A percentile compares a stretch with the other conserved stretches of the same genome.
Evolutionary conservation across 1,140 invertebrate species (phyloP).

Genomic region (Hypothenemus hampei): DNA sequence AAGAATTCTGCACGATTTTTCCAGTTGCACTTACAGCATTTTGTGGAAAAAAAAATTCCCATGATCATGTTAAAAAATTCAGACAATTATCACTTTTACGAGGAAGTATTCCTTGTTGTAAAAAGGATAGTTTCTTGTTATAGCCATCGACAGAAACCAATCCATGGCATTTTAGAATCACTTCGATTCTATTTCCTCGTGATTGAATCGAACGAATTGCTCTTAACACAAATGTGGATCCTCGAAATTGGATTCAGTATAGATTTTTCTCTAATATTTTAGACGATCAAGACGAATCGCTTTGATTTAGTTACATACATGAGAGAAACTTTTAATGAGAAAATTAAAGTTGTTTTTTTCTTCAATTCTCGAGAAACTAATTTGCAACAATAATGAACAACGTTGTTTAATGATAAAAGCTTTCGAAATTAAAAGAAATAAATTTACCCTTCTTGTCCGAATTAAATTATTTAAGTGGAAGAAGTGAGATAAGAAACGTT

Average conservation of each 20-base stretch:
- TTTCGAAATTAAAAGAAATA: background rate
- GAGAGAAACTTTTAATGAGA: too few relatives aligned
- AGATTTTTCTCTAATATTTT: background rate
- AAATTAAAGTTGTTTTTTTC: too few relatives aligned
- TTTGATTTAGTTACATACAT: background rate
- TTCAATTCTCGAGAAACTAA: too few relatives aligned
- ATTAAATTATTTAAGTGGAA: constrained; percentile 6
- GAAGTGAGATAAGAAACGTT: constrained; percentile 9
- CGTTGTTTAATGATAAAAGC: background rate
- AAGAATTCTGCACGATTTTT: background rate
- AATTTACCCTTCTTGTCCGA: background rate
- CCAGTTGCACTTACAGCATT: too few relatives aligned
- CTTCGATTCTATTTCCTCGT: background rate
- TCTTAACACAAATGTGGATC: too few relatives aligned
- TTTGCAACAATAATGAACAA: background rate
- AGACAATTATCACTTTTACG: background rate
- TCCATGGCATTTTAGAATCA: background rate
- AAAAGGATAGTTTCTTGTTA: too few relatives aligned
- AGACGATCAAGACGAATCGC: too few relatives aligned
- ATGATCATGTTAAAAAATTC: background rate
- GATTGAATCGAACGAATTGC: background rate
- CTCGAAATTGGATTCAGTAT: background rate
- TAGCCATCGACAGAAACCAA: background rate
- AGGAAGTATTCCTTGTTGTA: background rate
- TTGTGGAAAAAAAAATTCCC: background rate